A percentile compares a stretch with the other conserved stretches of the same genome.
These are phyloP conservation scores for Operophtera brumata DNA, from an alignment of 2,888 invertebrate genomes.

Conservation along the genomic window DNA sequence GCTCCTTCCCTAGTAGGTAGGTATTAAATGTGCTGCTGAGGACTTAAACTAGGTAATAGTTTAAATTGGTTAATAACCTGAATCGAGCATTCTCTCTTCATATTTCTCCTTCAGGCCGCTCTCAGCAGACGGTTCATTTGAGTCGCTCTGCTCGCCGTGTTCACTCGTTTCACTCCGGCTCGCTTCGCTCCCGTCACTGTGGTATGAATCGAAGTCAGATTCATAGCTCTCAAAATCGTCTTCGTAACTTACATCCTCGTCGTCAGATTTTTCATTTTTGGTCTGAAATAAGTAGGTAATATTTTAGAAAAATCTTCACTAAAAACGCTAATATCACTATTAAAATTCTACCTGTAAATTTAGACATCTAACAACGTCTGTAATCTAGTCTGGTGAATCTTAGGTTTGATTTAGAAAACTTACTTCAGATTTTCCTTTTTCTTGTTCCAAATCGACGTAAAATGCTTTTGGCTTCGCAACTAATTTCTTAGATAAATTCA, in stretches of 20 bases:
- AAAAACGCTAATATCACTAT: no score
- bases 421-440: constrained; percentile 43
- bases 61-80: constrained; percentile 50
- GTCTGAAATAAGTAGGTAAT: constrained; percentile 19
- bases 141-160: constrained; percentile 16
- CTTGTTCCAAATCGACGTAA: constrained; percentile 59
- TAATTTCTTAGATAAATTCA: constrained; percentile 53
- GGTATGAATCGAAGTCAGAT: constrained; percentile 75
- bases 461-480: constrained; percentile 67
- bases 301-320: no score
- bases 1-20: no score
- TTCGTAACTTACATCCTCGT: constrained; percentile 69
- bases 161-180: constrained; percentile 18
- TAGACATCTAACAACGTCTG: no score
- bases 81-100: constrained; percentile 71
- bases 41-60: no score
- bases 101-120: constrained; percentile 45
- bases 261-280: constrained; percentile 47
- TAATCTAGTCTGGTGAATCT: no score
- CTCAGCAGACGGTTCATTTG: constrained; percentile 14
- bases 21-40: no score
- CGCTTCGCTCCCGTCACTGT: constrained; percentile 40
- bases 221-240: constrained; percentile 79
- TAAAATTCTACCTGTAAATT: neutral
- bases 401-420: constrained; percentile 2